These are phyloP conservation scores for Cossypha dichroa DNA, from an alignment of 2,797 vertebrate genomes.

Conservation along the genomic window DNA sequence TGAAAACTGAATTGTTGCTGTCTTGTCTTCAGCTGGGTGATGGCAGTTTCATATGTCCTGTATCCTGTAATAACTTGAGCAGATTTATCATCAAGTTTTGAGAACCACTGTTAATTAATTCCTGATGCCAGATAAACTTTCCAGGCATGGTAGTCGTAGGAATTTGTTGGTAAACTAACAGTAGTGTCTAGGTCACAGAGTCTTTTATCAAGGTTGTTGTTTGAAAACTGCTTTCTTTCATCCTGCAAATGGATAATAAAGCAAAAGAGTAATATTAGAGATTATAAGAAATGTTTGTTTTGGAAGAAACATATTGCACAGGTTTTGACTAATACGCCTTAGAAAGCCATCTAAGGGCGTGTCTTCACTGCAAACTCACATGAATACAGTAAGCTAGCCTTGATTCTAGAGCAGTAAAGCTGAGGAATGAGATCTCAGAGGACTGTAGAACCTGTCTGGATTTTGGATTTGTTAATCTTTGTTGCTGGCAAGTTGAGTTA, in stretches of 20 bases:
- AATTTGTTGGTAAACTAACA: not conserved
- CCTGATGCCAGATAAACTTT: not conserved
- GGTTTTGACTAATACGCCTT: not conserved
- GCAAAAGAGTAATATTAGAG: not conserved
- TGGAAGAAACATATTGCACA: not conserved
- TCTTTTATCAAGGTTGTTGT: not conserved
- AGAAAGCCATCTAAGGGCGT: not conserved
- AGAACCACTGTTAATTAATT: not conserved
- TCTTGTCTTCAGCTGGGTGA: not conserved
- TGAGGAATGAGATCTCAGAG: not conserved
- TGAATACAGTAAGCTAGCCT: not conserved
- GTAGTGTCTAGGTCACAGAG: not conserved
- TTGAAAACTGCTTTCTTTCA: not conserved
- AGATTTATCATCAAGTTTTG: not conserved
- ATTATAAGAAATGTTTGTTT: not conserved
- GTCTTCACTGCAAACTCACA: not conserved
- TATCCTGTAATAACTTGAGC: not conserved
- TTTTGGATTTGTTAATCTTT: not conserved
- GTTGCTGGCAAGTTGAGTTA: not conserved
- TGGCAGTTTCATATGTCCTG: not conserved
- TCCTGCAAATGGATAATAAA: not conserved
- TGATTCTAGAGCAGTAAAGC: not conserved
- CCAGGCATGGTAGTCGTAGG: not conserved
- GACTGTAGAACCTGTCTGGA: not conserved
- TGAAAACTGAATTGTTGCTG: not conserved